Base-by-base conservation (phyloP, 2,113 vertebrate genomes). In the Corythornis vintsioides region DNA sequence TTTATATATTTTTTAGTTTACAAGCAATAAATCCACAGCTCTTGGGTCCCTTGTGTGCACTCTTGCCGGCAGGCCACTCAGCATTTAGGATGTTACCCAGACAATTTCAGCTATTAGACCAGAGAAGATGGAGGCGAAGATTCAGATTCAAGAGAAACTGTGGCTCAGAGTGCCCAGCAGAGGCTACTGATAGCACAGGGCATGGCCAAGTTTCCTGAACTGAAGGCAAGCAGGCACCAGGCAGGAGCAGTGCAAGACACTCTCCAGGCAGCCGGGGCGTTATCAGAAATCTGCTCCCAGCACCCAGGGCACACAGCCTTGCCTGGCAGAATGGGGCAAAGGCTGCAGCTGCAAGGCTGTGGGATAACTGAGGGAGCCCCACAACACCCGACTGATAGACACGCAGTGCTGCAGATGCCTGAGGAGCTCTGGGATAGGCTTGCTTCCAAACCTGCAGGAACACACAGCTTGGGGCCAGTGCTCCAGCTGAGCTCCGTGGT, bases 1-100 rank as follows among this genome's bases (percentile, higher is more conserved):
- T n/a, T n/a, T n/a, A n/a, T n/a, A n/a, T 28, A 67, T 67, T 96
- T 96, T 96, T 86, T 92, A 87, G 92, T 96, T 97, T 97, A 91
- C 14, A 80, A 95, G 97, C 90, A 95, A 95, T 97, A 97, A 97
- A 97, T 97, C 92, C 84, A 89, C 90, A 86, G 75, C 29, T 86
- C 86, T 94, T 81, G 47, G 64, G 77, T 92, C 88, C 84, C 83
- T 83, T 76, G 95, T 60, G 94, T 71, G 75, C 63, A 84, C 89
- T 96, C 83, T 79, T 90, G 96, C 93, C 8, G 7, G 95, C 90
- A 96, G 94, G 93, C 96, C 83, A 63, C 88, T 96, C 84, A 84
- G 76, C 92, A 94, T 96, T 93, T 53, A 88, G 90, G 69, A 83
- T 73, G 63, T 75, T 89, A 88, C 85, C 88, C 88, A 93, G 93